Base-by-base conservation (phyloP, 2,113 vertebrate genomes). In the Siniperca chuatsi region DNA sequence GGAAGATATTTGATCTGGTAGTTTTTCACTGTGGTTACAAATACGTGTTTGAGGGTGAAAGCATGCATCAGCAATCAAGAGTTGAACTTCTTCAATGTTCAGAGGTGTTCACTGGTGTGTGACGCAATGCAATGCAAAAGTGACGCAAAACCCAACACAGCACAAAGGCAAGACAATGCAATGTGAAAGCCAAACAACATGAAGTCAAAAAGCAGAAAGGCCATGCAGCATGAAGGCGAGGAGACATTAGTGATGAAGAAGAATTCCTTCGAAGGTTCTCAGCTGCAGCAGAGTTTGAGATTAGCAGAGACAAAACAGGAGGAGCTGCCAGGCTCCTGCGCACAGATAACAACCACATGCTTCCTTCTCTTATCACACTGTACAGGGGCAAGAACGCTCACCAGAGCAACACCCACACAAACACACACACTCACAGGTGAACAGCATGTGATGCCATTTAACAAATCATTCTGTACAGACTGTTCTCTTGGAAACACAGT, bases 341-440 rank as follows among this genome's bases (percentile, higher is more conserved):
- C 57, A 23, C 69, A 79, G 89, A 91, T 92, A 88, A 90, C 66
- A 54, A 79, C 18, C 60, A 0, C 80, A 65, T 57, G 67, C 73
- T 79, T 82, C 75, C 78, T 67, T 20, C 67, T 74, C 69, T 89
- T 90, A 85, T 92, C 86, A 70, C 44, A 29, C 67, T 78, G 64
- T 11, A 35, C 67, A 42, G 54, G 46, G 55, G 44, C 50, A 35
- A 18, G 46, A 23, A 74, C 8, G 4, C 57, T 66, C 75, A 48
- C 62, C 68, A 67, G 40, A 68, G 54, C 73, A 61, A 55, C 72
- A 57, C 81, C 15, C 78, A 72, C 57, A 29, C 66, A 74, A 8
- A 57, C 69, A 50, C 69, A 44, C 42, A 44, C 40, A 50, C 73
- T 12, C 75, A 35, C 54, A 73, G 79, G 66, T 83, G 62, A 42